Evolutionary conservation across 37 sponge, comb jelly and placozoan genomes (phyloP), one percentile per base, ranked within the genome.

Genomic region (Tethya wilhelma): DNA sequence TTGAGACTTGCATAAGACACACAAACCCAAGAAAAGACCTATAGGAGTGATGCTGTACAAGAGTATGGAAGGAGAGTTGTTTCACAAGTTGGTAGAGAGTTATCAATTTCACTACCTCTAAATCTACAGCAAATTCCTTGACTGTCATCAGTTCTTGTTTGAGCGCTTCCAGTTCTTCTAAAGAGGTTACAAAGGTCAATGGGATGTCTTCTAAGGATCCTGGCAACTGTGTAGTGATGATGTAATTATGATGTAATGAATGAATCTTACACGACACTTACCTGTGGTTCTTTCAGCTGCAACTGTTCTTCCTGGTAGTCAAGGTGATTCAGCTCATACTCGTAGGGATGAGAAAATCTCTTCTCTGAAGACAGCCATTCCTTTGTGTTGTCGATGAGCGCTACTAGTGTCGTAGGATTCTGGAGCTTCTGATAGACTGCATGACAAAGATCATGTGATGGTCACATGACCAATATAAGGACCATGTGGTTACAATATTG

Each of bases 1-100:
- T 95, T 8, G 98, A 95, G 22, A 97, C 71, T 76, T 97, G 98
- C 94, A 98, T 93, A 29, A 98, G 88, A 64, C 98, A 98, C 20
- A 89, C 82, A 45, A 98, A 89, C 23, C 98, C 98, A 14, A 79
- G 88, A 74, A 79, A 98, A 7, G 89, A 84, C 14, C 95, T 56
- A 67, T 97, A 94, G 78, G 92, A 91, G 75, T 97, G 97, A 36
- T 86, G 84, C 90, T 92, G 67, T 37, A 46, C 34, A 62, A n/a
- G n/a, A n/a, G n/a, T n/a, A 53, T 22, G 59, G 46, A 1, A 34
- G 73, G 36, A 33, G 25, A 59, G n/a, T 14, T 17, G 2, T 59
- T 38, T 8, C 7, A 67, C 11, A 31, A 67, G 34, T 6, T 37
- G 28, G 11, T 60, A n/a, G 11, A 7, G 23, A 26, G 20, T 42